Conservation (phyloP, 2,888 invertebrate genomes). For the Coenonympha arcania region DNA sequence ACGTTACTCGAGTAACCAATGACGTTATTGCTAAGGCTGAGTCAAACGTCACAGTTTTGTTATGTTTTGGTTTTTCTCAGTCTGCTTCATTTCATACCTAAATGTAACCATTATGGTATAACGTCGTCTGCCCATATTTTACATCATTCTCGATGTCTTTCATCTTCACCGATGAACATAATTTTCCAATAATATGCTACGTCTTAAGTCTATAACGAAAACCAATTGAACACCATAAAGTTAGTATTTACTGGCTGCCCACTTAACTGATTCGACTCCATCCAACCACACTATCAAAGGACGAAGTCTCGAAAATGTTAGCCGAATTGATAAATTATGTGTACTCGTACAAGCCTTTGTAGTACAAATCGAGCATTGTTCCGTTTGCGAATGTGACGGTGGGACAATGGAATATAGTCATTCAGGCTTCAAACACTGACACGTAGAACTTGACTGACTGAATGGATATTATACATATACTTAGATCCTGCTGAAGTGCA, state of each 20-base stretch:
- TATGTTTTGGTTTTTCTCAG: too few relatives aligned
- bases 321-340: slow-evolving; percentile 21
- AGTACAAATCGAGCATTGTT: slow-evolving; percentile 13
- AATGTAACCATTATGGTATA: too few relatives aligned
- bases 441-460: neutral
- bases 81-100: too few relatives aligned
- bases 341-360: slow-evolving; percentile 11
- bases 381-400: slow-evolving; percentile 3
- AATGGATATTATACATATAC: too few relatives aligned
- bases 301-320: slow-evolving; percentile 15
- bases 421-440: neutral
- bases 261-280: slow-evolving; percentile 11
- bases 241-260: slow-evolving; percentile 1
- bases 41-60: too few relatives aligned
- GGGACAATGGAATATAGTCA: slow-evolving; percentile 9
- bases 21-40: too few relatives aligned
- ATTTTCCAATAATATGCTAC: neutral
- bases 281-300: slow-evolving; percentile 20
- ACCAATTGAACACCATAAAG: too few relatives aligned
- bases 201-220: neutral
- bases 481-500: too few relatives aligned
- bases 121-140: too few relatives aligned
- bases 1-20: too few relatives aligned
- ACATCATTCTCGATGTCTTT: too few relatives aligned
- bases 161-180: too few relatives aligned